A percentile compares a stretch with the other conserved stretches of the same genome.
Evolutionary conservation across 2,888 invertebrate species (phyloP).

Genomic region (Ethmia dodecea): DNA sequence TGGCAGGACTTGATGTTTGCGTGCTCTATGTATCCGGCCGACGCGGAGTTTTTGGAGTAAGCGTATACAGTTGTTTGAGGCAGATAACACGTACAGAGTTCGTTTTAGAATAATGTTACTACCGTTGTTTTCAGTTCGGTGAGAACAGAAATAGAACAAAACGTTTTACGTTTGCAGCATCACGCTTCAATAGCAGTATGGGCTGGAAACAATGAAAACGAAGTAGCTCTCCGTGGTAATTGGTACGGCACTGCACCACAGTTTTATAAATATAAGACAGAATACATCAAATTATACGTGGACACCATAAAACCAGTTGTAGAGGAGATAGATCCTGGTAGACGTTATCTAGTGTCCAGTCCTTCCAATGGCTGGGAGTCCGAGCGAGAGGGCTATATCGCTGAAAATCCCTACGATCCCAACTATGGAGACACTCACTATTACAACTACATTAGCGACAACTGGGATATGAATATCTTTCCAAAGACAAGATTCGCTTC

Average conservation of each 20-base stretch:
- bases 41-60: slow-evolving; percentile 81
- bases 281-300: slow-evolving; percentile 91
- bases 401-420: slow-evolving; percentile 85
- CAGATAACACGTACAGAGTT: slow-evolving; percentile 22
- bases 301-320: slow-evolving; percentile 84
- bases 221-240: slow-evolving; percentile 88
- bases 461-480: slow-evolving; percentile 88
- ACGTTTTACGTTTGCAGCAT: slow-evolving; percentile 87
- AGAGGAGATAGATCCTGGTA: slow-evolving; percentile 75
- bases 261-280: slow-evolving; percentile 79
- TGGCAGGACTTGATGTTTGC: slow-evolving; percentile 99
- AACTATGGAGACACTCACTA: slow-evolving; percentile 95
- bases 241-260: slow-evolving; percentile 83
- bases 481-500: slow-evolving; percentile 93
- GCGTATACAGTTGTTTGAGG: slow-evolving; percentile 79
- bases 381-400: slow-evolving; percentile 86
- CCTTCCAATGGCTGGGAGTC: slow-evolving; percentile 91
- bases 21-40: slow-evolving; percentile 94
- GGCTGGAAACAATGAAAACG: slow-evolving; percentile 99
- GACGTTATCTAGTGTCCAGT: slow-evolving; percentile 90
- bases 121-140: slow-evolving; percentile 78
- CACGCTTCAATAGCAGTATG: slow-evolving; percentile 93
- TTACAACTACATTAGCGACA: slow-evolving; percentile 90
- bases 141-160: slow-evolving; percentile 85
- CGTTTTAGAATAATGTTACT: background rate